These are phyloP conservation scores for Heliconius sara DNA, from an alignment of 2,888 invertebrate species.

Conservation along the genomic window DNA sequence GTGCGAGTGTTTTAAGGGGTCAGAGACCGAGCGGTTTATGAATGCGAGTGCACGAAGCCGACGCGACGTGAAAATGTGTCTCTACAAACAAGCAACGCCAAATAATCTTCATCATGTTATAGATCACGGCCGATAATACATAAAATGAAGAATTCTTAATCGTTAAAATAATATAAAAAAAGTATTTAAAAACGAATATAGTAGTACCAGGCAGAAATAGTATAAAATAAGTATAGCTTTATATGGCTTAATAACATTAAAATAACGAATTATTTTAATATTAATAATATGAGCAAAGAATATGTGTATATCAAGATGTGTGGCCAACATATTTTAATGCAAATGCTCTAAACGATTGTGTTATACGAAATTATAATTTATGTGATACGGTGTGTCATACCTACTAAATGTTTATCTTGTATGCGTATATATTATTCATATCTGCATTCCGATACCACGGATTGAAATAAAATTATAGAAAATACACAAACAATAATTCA, in stretches of 20 bases:
- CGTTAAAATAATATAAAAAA: neutral
- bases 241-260: no score
- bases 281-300: constrained; percentile 1
- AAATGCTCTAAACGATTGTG: constrained; percentile 20
- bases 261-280: neutral
- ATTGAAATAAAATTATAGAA: constrained; percentile 35
- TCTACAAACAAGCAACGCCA: constrained; percentile 62
- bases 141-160: neutral
- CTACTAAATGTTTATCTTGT: constrained; percentile 34
- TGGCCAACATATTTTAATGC: constrained; percentile 23
- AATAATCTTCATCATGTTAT: constrained; percentile 59
- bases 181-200: neutral
- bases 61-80: constrained; percentile 73
- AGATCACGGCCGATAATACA: constrained; percentile 59
- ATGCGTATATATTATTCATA: constrained; percentile 32
- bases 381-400: constrained; percentile 29
- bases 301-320: neutral
- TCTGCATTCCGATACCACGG: constrained; percentile 31
- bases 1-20: constrained; percentile 72
- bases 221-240: no score
- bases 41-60: constrained; percentile 79
- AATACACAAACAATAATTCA: constrained; percentile 9
- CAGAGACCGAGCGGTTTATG: constrained; percentile 70
- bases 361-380: constrained; percentile 31
- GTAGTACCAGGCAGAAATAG: no score